Evolutionary conservation across 2,113 vertebrate species (phyloP).

Genomic region (Sphyrna mokarran): DNA sequence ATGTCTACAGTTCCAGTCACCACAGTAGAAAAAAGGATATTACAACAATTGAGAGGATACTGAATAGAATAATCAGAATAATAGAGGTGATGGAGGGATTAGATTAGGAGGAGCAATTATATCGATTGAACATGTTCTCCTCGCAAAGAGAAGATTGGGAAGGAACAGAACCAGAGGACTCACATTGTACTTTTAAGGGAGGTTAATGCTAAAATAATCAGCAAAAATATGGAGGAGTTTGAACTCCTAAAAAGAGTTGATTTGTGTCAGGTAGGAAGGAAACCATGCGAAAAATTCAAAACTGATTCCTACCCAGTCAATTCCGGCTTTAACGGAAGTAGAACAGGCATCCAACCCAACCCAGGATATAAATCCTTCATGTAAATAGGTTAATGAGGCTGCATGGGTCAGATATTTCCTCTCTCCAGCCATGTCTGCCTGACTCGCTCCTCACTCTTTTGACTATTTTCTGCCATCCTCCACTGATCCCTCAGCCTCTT

Average conservation of each 20-base stretch:
- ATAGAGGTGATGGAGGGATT: background rate
- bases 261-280: background rate
- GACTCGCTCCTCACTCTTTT: too few relatives aligned
- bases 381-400: too few relatives aligned
- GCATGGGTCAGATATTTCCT: too few relatives aligned
- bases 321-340: too few relatives aligned
- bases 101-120: background rate
- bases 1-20: background rate
- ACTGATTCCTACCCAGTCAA: background rate
- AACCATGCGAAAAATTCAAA: background rate
- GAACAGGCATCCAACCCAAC: too few relatives aligned
- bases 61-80: background rate
- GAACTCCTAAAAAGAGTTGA: background rate
- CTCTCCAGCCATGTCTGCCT: too few relatives aligned
- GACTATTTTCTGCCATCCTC: too few relatives aligned
- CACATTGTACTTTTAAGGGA: background rate
- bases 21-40: background rate
- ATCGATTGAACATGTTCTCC: background rate
- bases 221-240: background rate
- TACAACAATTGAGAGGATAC: background rate
- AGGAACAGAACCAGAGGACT: background rate
- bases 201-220: background rate
- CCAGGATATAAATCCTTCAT: too few relatives aligned
- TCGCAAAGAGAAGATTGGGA: background rate
- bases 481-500: too few relatives aligned